Base-by-base conservation (phyloP, 2,797 vertebrate species). In the Cyclopterus lumpus region DNA sequence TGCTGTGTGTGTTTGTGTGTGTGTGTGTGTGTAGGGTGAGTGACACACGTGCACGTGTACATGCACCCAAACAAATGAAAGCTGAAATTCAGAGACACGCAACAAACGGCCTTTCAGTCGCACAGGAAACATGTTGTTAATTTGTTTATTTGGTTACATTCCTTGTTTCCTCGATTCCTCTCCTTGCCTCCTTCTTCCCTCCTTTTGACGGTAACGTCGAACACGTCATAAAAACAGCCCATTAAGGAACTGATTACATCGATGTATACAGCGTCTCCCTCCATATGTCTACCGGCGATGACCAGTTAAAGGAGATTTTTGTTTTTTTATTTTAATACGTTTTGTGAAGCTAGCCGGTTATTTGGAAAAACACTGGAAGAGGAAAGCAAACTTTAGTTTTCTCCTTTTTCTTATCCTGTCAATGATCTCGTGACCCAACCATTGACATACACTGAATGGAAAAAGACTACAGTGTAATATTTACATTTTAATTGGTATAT, bases 61-160 rank as follows among this genome's bases (percentile, higher is more conserved):
- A 42, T 24, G 26, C 44, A 71, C 14, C 67, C 57, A 75, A 65
- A 77, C 59, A 57, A 53, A 59, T 30, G 60, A 20, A 34, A 38
- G 64, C 44, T 42, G 1, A 32, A 42, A 54, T 74, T 84, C 58
- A 67, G 28, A 68, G 65, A 62, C 71, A 36, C 55, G 69, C 8
- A 58, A 22, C 34, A 40, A 67, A 48, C 2, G 20, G 42, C 38
- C 32, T 75, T 71, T 65, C 5, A 30, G 42, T 48, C n/a, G 9
- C 61, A 51, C 58, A 24, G 67, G 71, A 73, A 86, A 86, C 63
- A 59, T 72, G 54, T 67, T 57, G 28, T 11, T 71, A 12, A 44
- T 71, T 68, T 54, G 74, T n/a, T 70, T 71, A 42, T 65, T 59
- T 10, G 34, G 8, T 59, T 9, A 6, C 8, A n/a, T 26, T 44